phyloP scores from a whole-genome alignment of 2,797 vertebrate genomes.

The Oreochromis mossambicus region DNA sequence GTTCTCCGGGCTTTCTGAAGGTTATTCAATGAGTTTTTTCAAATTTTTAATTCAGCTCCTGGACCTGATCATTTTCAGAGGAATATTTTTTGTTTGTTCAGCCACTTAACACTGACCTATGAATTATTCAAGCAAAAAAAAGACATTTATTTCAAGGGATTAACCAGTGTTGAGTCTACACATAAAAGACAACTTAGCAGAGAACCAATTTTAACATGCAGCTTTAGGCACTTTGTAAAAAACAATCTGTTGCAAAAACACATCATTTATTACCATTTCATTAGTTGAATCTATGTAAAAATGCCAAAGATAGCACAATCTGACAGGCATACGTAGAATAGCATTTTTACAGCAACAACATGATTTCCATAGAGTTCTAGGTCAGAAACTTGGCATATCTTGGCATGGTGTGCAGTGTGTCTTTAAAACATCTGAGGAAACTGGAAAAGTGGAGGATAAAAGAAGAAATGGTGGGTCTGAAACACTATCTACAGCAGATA shows the following conservation, averaged over 20 bases:
- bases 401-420: background rate
- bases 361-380: background rate
- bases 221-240: background rate
- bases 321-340: background rate
- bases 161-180: background rate
- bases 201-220: background rate
- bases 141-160: background rate
- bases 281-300: fast-evolving
- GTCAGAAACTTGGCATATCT: background rate
- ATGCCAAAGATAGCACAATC: background rate
- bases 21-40: background rate
- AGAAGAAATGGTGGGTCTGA: background rate
- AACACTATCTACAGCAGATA: background rate
- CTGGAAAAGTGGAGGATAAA: background rate
- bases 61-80: background rate
- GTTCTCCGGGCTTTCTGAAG: background rate
- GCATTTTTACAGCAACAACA: background rate
- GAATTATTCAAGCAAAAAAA: background rate
- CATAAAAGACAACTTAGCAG: background rate
- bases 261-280: background rate
- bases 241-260: background rate
- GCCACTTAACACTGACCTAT: background rate
- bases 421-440: background rate
- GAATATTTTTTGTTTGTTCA: background rate
- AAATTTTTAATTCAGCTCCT: background rate